Conservation (phyloP, 2,888 invertebrate species). For the Xestia sexstrigata region DNA sequence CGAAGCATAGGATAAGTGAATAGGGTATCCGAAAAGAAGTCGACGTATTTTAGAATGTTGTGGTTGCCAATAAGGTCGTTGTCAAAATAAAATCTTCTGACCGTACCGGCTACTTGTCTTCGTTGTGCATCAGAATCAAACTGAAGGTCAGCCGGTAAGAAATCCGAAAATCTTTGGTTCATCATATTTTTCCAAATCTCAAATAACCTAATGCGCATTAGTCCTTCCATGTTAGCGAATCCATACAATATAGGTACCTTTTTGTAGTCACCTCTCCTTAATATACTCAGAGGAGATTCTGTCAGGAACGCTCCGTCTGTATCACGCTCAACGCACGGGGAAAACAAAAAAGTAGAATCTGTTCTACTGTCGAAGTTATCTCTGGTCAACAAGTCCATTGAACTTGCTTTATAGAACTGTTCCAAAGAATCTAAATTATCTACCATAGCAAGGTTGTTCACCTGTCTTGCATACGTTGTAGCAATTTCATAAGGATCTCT, state of each 20-base stretch:
- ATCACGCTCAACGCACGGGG: not conserved
- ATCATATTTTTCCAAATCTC: constrained; percentile 66
- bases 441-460: constrained; percentile 67
- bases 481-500: constrained; percentile 74
- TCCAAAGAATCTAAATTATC: constrained; percentile 73
- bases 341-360: constrained; percentile 2
- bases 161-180: constrained; percentile 75
- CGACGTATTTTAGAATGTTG: constrained; percentile 59
- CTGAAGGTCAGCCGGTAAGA: constrained; percentile 65
- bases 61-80: constrained; percentile 62
- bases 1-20: constrained; percentile 67
- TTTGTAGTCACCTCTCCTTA: constrained; percentile 68
- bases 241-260: constrained; percentile 70
- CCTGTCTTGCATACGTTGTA: constrained; percentile 65
- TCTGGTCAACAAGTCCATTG: constrained; percentile 44
- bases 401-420: constrained; percentile 72
- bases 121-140: constrained; percentile 69
- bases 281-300: constrained; percentile 68
- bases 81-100: constrained; percentile 75
- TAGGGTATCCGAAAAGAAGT: constrained; percentile 72
- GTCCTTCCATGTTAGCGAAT: constrained; percentile 70
- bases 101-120: constrained; percentile 64
- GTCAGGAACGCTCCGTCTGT: not conserved
- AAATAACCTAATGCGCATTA: constrained; percentile 43
- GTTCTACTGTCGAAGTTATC: constrained; percentile 51